Percentiles rank a stretch among this genome's conserved stretches.
Conservation (phyloP, 2,113 vertebrate species). For the Hippocampus zosterae region DNA sequence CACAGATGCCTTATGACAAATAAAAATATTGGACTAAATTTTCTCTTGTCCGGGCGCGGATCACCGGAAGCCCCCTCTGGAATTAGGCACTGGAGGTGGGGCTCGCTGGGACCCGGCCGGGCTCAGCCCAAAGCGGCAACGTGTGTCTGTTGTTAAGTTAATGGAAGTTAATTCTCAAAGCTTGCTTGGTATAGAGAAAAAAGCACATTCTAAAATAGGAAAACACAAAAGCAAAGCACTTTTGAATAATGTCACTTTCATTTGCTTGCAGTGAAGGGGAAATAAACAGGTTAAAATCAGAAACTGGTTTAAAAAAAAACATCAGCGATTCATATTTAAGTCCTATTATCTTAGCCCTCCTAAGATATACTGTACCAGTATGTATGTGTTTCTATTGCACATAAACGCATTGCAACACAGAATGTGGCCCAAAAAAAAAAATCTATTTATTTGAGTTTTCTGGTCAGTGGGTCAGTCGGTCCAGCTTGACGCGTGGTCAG, state of each 20-base stretch:
- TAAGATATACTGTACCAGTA: neutral
- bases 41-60: no score
- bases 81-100: no score
- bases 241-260: no score
- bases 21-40: no score
- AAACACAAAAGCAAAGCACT: neutral
- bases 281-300: neutral
- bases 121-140: no score
- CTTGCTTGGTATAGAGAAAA: no score
- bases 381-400: neutral
- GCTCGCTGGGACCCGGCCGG: no score
- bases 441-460: constrained; percentile 18
- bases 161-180: neutral
- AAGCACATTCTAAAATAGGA: neutral
- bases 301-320: no score
- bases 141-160: no score
- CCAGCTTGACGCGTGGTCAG: constrained; percentile 19
- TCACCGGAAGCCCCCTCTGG: no score
- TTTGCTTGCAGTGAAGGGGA: no score
- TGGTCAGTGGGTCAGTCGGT: constrained; percentile 46
- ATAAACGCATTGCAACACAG: neutral
- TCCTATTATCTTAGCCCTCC: neutral
- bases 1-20: no score
- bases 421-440: neutral
- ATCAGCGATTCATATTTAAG: neutral